Percentiles rank a stretch among this genome's conserved stretches.
Conservation (phyloP, 2,113 vertebrate species). For the Ceuthmochares aereus region DNA sequence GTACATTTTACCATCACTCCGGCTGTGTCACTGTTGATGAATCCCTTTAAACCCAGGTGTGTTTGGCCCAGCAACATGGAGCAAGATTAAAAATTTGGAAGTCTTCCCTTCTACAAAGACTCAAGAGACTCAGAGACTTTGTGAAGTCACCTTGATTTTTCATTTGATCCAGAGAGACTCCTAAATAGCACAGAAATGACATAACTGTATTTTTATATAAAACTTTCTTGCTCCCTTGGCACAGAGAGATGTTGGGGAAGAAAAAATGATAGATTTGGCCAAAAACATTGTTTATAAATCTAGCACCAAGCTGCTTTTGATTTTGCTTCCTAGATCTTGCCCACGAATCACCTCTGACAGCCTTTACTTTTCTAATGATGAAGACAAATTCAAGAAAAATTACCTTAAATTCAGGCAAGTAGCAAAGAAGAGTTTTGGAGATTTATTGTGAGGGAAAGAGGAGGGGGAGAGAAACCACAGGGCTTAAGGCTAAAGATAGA, state of each 20-base stretch:
- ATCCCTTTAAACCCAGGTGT: background rate
- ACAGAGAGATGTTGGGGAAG: background rate
- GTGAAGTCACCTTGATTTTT: background rate
- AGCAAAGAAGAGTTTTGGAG: background rate
- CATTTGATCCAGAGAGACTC: background rate
- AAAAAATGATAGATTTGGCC: background rate
- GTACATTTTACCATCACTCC: background rate
- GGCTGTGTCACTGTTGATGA: background rate
- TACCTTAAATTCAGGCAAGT: background rate
- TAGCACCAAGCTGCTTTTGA: background rate
- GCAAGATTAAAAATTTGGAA: background rate
- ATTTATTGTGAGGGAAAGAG: background rate
- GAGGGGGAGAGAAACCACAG: background rate
- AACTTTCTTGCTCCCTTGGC: background rate
- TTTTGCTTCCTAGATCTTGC: background rate
- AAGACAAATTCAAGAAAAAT: background rate
- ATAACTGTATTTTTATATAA: background rate
- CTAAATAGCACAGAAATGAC: background rate
- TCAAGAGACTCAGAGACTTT: background rate
- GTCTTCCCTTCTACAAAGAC: background rate
- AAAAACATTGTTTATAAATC: background rate
- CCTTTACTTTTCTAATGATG: background rate
- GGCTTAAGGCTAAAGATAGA: background rate
- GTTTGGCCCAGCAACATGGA: background rate
- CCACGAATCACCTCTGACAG: background rate